A percentile compares a stretch with the other conserved stretches of the same genome.
Evolutionary conservation across 2,888 invertebrate species (phyloP).

Genomic region (Melanostoma mellinum): DNA sequence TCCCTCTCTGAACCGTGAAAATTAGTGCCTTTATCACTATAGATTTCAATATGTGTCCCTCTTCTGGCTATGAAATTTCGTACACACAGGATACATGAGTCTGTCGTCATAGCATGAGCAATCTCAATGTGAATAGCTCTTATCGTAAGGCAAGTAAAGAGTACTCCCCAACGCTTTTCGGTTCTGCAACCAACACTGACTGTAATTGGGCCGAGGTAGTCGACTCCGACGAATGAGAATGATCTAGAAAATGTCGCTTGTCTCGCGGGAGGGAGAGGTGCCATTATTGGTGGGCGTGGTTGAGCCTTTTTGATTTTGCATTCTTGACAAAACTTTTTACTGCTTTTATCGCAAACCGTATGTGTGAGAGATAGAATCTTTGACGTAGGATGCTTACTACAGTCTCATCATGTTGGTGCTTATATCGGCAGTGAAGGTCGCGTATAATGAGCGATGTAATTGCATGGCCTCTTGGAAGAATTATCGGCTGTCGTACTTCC

Average conservation of each 20-base stretch:
- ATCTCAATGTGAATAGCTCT: conserved; percentile 62
- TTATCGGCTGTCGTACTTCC: not conserved
- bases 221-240: conserved; percentile 31
- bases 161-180: conserved; percentile 51
- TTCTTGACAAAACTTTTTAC: not conserved
- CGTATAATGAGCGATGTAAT: conserved; percentile 7
- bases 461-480: conserved; percentile 9
- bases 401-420: conserved; percentile 12
- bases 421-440: conserved; percentile 4
- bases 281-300: no score
- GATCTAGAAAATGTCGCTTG: not conserved
- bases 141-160: conserved; percentile 67
- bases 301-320: no score
- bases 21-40: conserved; percentile 11
- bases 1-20: conserved; percentile 50
- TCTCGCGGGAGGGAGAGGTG: no score
- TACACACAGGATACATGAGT: conserved; percentile 61
- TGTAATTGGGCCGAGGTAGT: conserved; percentile 18
- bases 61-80: conserved; percentile 59
- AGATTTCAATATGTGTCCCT: conserved; percentile 50
- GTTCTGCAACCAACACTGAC: conserved; percentile 43
- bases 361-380: not conserved
- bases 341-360: conserved; percentile 4
- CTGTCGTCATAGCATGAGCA: conserved; percentile 38
- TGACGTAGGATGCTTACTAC: conserved; percentile 13